phyloP scores from a whole-genome alignment of 2,888 invertebrate genomes.

The Pyrrhosoma nymphula region DNA sequence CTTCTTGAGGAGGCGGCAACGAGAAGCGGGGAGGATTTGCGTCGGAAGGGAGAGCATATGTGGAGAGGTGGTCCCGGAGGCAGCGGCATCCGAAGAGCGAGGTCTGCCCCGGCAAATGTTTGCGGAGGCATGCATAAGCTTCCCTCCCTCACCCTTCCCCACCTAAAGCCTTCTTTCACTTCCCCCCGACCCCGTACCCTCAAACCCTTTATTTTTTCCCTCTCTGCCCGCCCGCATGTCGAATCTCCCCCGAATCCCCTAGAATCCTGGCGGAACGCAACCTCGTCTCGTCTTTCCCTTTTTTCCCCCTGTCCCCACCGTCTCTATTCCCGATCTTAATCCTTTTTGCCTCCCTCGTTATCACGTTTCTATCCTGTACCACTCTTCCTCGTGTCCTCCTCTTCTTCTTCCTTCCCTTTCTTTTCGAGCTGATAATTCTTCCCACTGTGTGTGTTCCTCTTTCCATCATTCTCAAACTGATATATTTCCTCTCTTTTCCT shows the following conservation, averaged over 20 bases:
- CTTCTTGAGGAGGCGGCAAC: neutral
- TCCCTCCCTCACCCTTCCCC: neutral
- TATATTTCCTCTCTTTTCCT: neutral
- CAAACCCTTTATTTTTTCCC: neutral
- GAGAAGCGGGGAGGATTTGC: neutral
- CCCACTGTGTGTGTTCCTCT: neutral
- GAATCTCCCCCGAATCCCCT: neutral
- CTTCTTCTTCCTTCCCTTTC: neutral
- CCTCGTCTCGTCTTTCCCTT: neutral
- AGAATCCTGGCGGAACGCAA: neutral
- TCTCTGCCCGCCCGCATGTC: neutral
- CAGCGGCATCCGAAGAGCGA: neutral
- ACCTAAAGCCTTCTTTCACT: neutral
- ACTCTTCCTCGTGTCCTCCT: neutral
- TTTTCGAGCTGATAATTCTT: neutral
- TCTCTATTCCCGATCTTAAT: neutral
- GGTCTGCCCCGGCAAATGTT: conserved; percentile 26
- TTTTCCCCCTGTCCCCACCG: neutral
- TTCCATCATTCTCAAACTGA: neutral
- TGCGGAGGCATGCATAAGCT: conserved; percentile 36
- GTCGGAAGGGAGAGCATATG: neutral
- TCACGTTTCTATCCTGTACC: neutral
- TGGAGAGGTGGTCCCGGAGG: conserved; percentile 13
- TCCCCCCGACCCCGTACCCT: neutral
- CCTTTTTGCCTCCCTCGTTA: conserved; percentile 20